A percentile compares a stretch with the other conserved stretches of the same genome.
These are phyloP conservation scores for Brachyrhaphis roseni DNA, from an alignment of 2,797 vertebrate species.

Conservation along the genomic window DNA sequence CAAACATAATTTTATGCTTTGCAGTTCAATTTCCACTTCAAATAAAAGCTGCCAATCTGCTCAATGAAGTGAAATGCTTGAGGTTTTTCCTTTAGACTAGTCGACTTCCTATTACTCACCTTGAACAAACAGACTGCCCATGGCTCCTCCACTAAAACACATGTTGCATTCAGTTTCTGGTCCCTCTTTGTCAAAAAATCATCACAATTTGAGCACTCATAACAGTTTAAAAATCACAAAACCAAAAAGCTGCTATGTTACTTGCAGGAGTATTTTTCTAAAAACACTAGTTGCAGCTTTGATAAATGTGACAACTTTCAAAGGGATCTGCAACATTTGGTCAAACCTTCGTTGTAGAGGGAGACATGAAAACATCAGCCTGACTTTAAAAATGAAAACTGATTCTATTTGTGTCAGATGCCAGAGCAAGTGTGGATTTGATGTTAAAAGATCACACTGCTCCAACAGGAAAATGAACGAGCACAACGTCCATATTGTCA, in stretches of 20 bases:
- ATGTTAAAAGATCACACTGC: too few species aligned
- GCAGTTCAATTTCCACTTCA: constrained; percentile 32
- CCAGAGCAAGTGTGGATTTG: too few species aligned
- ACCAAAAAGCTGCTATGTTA: constrained; percentile 3
- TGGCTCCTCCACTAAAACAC: constrained; percentile 22
- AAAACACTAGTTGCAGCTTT: background rate
- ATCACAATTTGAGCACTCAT: constrained; percentile 38
- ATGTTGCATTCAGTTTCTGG: background rate
- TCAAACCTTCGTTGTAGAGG: background rate
- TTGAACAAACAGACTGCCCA: constrained; percentile 23
- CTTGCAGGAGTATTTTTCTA: constrained; percentile 3
- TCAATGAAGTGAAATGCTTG: constrained; percentile 34
- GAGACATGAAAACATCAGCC: background rate
- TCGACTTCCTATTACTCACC: constrained; percentile 25
- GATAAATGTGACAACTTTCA: background rate
- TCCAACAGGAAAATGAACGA: too few species aligned
- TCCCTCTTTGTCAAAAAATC: constrained; percentile 23
- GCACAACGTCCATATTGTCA: too few species aligned
- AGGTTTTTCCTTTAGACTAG: constrained; percentile 35
- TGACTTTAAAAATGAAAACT: background rate
- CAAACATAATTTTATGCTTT: constrained; percentile 13
- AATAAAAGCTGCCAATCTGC: constrained; percentile 16
- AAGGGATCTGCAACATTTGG: background rate
- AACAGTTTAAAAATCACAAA: constrained; percentile 32
- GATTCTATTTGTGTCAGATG: too few species aligned